phyloP scores from a whole-genome alignment of 2,888 invertebrate species.

The Microctonus hyperodae region DNA sequence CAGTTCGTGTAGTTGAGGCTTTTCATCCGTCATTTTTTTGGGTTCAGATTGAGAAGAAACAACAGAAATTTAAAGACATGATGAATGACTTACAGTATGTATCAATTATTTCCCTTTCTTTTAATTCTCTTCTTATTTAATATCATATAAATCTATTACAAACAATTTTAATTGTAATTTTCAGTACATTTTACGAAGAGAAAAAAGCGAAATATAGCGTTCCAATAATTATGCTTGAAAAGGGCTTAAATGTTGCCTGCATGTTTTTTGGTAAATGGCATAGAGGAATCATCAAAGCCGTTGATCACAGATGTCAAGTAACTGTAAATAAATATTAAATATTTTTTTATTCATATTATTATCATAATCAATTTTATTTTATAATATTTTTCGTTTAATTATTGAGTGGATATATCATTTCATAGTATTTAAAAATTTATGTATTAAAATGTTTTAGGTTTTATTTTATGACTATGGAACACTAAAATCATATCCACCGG shows the following conservation, averaged over 20 bases:
- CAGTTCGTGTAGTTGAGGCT: conserved; percentile 51
- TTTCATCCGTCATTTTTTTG: conserved; percentile 59
- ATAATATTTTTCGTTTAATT: too few relatives aligned
- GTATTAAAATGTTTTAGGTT: conserved; percentile 44
- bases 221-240: conserved; percentile 49
- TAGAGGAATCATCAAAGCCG: conserved; percentile 51
- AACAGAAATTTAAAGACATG: conserved; percentile 41
- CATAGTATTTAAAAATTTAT: conserved; percentile 12
- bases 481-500: conserved; percentile 45
- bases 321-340: conserved; percentile 53
- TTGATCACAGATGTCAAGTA: conserved; percentile 50
- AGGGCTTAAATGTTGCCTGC: conserved; percentile 55
- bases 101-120: too few relatives aligned
- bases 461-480: conserved; percentile 60
- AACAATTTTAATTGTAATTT: too few relatives aligned
- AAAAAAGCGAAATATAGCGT: conserved; percentile 43
- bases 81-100: conserved; percentile 53
- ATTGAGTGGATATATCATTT: too few relatives aligned
- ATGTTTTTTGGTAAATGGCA: conserved; percentile 53
- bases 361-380: too few relatives aligned
- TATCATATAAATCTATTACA: too few relatives aligned
- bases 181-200: conserved; percentile 46
- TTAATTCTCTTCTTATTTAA: too few relatives aligned
- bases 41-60: conserved; percentile 48
- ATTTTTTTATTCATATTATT: too few relatives aligned